A percentile compares a stretch with the other conserved stretches of the same genome.
Conservation (phyloP, 2,888 invertebrate genomes). For the Hemistola chrysoprasaria region DNA sequence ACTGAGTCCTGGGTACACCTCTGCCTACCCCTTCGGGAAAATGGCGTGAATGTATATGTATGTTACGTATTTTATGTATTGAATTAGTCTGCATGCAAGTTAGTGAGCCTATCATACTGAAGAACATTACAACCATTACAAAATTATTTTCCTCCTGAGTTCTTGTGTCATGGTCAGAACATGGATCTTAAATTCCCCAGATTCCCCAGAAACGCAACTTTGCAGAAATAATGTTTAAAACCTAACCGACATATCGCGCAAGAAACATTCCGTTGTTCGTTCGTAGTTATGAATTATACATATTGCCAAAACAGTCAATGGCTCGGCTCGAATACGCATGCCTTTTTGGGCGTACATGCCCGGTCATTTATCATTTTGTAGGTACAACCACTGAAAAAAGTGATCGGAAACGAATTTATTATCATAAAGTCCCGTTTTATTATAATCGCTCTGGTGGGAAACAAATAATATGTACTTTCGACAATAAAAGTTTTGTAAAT, state of each 20-base stretch:
- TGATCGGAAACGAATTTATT: background rate
- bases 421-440: background rate
- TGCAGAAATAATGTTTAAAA: slow-evolving; percentile 16
- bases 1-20: no score
- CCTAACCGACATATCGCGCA: slow-evolving; percentile 23
- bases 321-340: slow-evolving; percentile 31
- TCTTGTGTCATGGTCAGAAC: background rate
- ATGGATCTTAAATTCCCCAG: slow-evolving; percentile 1
- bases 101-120: no score
- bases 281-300: slow-evolving; percentile 68
- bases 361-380: slow-evolving; percentile 47
- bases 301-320: slow-evolving; percentile 59
- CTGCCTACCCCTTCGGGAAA: no score
- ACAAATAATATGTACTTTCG: no score
- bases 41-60: no score
- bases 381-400: slow-evolving; percentile 5
- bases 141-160: no score
- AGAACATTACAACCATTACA: no score
- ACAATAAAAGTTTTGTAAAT: no score
- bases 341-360: slow-evolving; percentile 55
- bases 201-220: slow-evolving; percentile 4
- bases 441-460: no score
- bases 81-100: no score
- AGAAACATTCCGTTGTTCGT: slow-evolving; percentile 45
- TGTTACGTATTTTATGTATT: no score